phyloP scores from a whole-genome alignment of 2,888 invertebrate genomes.

The Thereva unica region DNA sequence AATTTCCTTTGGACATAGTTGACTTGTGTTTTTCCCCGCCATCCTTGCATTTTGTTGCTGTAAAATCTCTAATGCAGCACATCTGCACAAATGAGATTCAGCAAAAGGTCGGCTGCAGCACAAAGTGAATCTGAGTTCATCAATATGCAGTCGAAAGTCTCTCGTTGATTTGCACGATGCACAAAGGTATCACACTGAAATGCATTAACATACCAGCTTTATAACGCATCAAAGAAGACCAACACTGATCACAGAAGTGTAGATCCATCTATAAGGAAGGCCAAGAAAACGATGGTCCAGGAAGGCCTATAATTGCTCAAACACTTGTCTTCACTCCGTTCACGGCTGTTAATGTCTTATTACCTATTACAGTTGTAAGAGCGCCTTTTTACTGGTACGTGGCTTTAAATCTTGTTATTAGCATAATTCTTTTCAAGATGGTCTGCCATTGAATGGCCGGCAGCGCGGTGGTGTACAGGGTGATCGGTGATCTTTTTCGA shows the following conservation, averaged over 20 bases:
- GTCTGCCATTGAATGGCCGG: background rate
- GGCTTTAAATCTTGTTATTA: conserved; percentile 27
- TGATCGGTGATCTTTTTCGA: background rate
- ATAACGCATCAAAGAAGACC: background rate
- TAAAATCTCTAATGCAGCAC: conserved; percentile 9
- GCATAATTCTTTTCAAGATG: conserved; percentile 16
- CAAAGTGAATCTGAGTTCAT: conserved; percentile 10
- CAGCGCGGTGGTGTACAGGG: too few relatives aligned
- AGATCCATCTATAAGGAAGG: conserved; percentile 9
- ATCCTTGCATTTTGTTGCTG: conserved; percentile 1
- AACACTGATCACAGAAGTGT: background rate
- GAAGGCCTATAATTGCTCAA: conserved; percentile 29
- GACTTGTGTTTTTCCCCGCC: background rate
- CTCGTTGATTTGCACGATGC: conserved; percentile 21
- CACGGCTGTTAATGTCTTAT: conserved; percentile 34
- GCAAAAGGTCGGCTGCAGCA: background rate
- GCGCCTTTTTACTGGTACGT: conserved; percentile 17
- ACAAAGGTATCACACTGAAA: conserved; percentile 10
- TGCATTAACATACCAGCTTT: conserved; percentile 19
- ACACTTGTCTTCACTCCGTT: conserved; percentile 34
- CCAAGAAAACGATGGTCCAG: conserved; percentile 14
- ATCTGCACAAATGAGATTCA: conserved; percentile 10
- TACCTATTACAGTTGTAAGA: conserved; percentile 29
- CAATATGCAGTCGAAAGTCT: conserved; percentile 23
- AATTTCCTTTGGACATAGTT: too few relatives aligned